A percentile compares a stretch with the other conserved stretches of the same genome.
Conservation (phyloP, 2,797 vertebrate genomes). For the Geotrypetes seraphini region DNA sequence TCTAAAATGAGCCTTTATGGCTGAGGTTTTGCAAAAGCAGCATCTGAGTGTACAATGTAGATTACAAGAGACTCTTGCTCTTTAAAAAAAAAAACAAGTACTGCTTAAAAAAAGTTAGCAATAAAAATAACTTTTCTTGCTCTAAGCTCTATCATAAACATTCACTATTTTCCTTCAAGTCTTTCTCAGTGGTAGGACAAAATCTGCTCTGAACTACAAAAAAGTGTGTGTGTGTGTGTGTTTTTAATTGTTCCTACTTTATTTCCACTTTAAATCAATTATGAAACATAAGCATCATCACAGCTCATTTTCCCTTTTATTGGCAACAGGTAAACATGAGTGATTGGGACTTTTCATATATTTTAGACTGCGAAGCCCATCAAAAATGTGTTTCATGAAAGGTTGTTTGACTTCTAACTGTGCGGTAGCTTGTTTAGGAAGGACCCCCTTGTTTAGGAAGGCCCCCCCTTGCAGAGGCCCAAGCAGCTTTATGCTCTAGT, state of each 20-base stretch:
- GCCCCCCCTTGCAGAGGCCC: conserved; percentile 17
- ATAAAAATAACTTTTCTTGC: background rate
- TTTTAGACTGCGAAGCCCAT: conserved; percentile 8
- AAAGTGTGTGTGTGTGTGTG: no score
- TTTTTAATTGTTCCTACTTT: background rate
- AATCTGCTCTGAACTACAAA: background rate
- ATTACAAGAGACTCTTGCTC: no score
- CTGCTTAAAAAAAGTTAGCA: no score
- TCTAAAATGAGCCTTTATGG: no score
- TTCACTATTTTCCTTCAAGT: background rate
- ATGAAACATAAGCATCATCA: conserved; percentile 8
- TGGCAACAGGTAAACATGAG: conserved; percentile 8
- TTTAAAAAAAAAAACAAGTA: no score
- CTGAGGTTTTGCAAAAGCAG: no score
- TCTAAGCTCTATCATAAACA: background rate
- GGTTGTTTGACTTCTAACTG: conserved; percentile 19
- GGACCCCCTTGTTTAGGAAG: conserved; percentile 29
- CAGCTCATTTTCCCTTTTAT: conserved; percentile 5
- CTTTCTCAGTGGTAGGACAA: background rate
- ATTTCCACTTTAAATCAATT: conserved; percentile 16
- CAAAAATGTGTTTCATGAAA: conserved; percentile 5
- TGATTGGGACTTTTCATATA: conserved; percentile 4
- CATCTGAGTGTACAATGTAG: no score
- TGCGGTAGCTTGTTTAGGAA: conserved; percentile 4
- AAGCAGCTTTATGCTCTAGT: conserved; percentile 12